A percentile compares a stretch with the other conserved stretches of the same genome.
Conservation (phyloP, 2,797 vertebrate genomes). For the Agapornis canus region DNA sequence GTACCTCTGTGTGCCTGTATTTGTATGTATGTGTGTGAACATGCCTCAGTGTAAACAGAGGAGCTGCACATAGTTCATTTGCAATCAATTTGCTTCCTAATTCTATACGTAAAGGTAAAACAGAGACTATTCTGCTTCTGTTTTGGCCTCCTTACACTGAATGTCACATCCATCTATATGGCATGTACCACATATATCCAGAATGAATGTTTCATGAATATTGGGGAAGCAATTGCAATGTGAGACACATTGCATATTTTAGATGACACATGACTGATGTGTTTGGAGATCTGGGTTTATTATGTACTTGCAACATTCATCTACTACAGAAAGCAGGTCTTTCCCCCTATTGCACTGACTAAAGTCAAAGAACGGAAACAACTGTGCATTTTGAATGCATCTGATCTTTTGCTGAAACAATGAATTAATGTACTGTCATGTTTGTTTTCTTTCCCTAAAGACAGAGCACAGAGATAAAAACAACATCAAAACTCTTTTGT, state of each 20-base stretch:
- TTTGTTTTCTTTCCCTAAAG: slow-evolving; percentile 55
- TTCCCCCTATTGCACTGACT: slow-evolving; percentile 1
- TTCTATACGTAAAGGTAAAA: background rate
- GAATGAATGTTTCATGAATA: slow-evolving; percentile 56
- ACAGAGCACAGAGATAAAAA: slow-evolving; percentile 16
- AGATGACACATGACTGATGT: slow-evolving; percentile 63
- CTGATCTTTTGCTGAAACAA: slow-evolving; percentile 60
- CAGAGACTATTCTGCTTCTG: background rate
- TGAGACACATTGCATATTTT: slow-evolving; percentile 33
- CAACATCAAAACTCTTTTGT: background rate
- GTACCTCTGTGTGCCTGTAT: background rate
- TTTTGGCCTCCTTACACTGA: background rate
- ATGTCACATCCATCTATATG: background rate
- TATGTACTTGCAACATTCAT: slow-evolving; percentile 55
- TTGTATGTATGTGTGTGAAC: accelerated
- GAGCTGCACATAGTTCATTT: background rate
- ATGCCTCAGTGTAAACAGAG: accelerated
- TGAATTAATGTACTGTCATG: slow-evolving; percentile 60
- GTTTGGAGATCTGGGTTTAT: slow-evolving; percentile 58
- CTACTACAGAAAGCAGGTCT: slow-evolving; percentile 35
- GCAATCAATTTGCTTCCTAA: background rate
- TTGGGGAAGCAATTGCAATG: slow-evolving; percentile 23
- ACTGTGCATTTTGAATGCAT: slow-evolving; percentile 51
- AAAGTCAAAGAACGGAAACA: slow-evolving; percentile 50
- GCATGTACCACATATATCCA: background rate